A percentile compares a stretch with the other conserved stretches of the same genome.
phyloP scores from a whole-genome alignment of 2,113 vertebrate genomes.

The Clarias gariepinus region DNA sequence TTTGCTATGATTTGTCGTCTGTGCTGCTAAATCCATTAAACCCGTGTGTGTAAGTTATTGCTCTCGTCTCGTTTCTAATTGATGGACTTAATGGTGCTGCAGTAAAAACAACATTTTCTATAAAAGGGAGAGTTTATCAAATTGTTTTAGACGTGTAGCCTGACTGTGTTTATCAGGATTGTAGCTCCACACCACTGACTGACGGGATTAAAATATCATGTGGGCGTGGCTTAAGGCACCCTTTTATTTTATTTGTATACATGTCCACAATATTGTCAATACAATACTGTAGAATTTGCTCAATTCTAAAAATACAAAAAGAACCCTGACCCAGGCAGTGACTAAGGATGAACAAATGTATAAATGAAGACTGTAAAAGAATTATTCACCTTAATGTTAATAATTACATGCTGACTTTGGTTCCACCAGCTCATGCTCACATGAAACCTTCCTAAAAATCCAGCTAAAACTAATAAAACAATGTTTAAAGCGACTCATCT shows the following conservation, averaged over 20 bases:
- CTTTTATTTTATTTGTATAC: background rate
- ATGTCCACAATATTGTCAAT: background rate
- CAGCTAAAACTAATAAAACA: no score
- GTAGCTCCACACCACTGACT: background rate
- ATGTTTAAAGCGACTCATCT: no score
- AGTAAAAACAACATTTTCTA: background rate
- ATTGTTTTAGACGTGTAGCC: background rate
- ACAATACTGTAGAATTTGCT: background rate
- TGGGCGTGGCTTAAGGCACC: background rate
- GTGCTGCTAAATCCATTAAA: conserved; percentile 59
- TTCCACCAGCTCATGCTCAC: no score
- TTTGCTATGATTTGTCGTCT: conserved; percentile 42
- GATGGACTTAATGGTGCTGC: conserved; percentile 26
- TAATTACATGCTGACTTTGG: background rate
- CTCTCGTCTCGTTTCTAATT: conserved; percentile 33
- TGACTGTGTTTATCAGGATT: background rate
- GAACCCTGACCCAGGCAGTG: background rate
- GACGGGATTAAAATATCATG: background rate
- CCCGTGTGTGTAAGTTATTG: conserved; percentile 45
- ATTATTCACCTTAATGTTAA: background rate
- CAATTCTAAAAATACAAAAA: background rate
- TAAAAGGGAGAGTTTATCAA: background rate
- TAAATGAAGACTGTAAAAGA: background rate
- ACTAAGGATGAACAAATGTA: background rate
- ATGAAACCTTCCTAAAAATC: no score